Evolutionary conservation across 2,888 invertebrate genomes (phyloP), one percentile per base, ranked within the genome.

Genomic region (Drepana falcataria): DNA sequence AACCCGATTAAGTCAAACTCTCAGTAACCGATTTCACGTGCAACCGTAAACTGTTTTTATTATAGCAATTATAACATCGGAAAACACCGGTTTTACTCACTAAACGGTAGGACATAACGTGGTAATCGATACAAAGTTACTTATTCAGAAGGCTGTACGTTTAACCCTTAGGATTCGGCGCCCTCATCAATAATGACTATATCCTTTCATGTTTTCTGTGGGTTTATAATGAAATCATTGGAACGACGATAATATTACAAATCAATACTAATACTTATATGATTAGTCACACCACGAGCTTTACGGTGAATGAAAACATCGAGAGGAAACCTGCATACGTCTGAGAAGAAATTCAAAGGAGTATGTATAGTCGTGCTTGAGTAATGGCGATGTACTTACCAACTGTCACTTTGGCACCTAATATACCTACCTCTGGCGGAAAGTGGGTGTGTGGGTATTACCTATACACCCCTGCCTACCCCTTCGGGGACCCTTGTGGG

Each of bases 11-110:
- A 59, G 48, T 53, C 49, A 48, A 53, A 57, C 58, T 51, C 9
- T 52, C 55, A 56, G 56, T 58, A 69, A 57, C 53, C 66, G 65
- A 71, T 73, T 78, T 72, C 60, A 69, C 69, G 68, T 52, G 56
- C 65, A 66, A 70, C 68, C 63, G 55, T 67, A 69, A 74, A 68
- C 64, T 64, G 66, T 65, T 74, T 71, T 70, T 73, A 80, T 77
- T 58, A 68, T 64, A 58, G 68, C 75, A 72, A 82, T 84, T 82
- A 83, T 61, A 49, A 54, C 59, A 44, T 60, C 47, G 49, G 60
- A 69, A 69, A 73, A 71, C 60, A 70, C 67, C 65, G 66, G 65
- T 70, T 72, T 64, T 63, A 56, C 49, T 52, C 53, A 61, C 57
- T 65, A 63, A 66, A 66, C 66, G 60, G 60, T 55, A 55, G 41